Evolutionary conservation across 2,113 vertebrate species (phyloP), one percentile per base, ranked within the genome.

Genomic region (Sardina pilchardus): DNA sequence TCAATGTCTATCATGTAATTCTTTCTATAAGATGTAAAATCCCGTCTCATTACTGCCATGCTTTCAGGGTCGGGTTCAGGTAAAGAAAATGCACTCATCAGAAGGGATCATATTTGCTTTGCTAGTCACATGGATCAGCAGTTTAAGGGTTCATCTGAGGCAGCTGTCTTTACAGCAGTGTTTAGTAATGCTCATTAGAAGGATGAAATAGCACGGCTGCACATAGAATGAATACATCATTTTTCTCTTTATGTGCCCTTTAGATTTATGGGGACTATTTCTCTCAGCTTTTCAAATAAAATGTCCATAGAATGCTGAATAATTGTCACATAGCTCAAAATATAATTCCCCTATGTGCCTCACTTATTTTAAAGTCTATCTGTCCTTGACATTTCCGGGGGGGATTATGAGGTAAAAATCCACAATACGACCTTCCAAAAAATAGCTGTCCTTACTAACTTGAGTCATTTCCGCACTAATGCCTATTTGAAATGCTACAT

Each of bases 341-440:
- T 36, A 78, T 36, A 78, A 78, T 78, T 78, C 26, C 71, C 71
- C 16, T 39, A 78, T 36, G 71, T 78, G 19, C 12, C 71, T 3
- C 30, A 34, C 34, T 78, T 78, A 78, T 78, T 78, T 67, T 78
- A 78, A 78, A 16, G 71, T 36, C 71, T 78, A 16, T 0, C 71
- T 39, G 71, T 36, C 71, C 71, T 78, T 78, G 71, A 78, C 71
- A 78, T 78, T 78, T 78, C 30, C 71, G 36, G 71, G 14, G 14
- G 4, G 16, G 71, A 34, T 78, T 78, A 78, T 34, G 26, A 78
- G 36, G 71, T 34, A 26, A 12, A 12, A 34, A 78, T 78, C 71
- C 14, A 14, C 30, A 78, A 78, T 36, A 78, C 14, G 71, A 39
- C 71, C 71, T 78, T 78, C 34, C 30, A 39, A 78, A 78, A 78